Base-by-base conservation (phyloP, 2,113 vertebrate genomes). In the Hemibagrus wyckioides region DNA sequence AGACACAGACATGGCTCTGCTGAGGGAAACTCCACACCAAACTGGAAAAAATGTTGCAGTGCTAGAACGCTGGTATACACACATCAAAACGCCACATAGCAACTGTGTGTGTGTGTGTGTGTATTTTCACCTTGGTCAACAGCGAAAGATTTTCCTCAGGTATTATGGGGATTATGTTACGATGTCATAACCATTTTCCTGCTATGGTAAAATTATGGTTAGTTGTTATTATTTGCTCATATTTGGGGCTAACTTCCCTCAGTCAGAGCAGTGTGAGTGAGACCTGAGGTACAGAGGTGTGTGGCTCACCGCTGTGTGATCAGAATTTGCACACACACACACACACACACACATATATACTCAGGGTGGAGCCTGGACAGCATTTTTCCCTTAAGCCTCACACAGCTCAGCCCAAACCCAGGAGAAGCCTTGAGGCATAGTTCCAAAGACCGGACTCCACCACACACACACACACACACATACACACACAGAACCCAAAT, bases 271-370 rank as follows among this genome's bases (percentile, higher is more conserved):
- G 8, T 54, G 23, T 85, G 82, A 57, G 76, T 84, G 52, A 81
- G 90, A 67, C 41, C 84, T 92, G 92, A 92, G 90, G 59, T 88
- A 91, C 88, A 92, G 85, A 86, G 76, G 69, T 88, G 82, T 82
- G 86, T 73, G 86, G 88, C 80, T 88, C 69, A 88, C 85, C 89
- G 23, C 86, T 85, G 75, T 83, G 86, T 80, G 86, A 87, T 86
- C 71, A 87, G 80, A 88, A 76, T 83, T 71, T 69, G 83, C 48
- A 63, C 77, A 82, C 80, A 61, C 81, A 54, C 71, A 86, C 48
- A 86, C 81, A 81, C 82, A 44, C 65, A 82, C 44, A 75, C 59
- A 83, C 61, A 83, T 23, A 76, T 80, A 77, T 59, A 85, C 80
- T 73, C 52, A 84, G 67, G 75, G 44, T 83, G 71, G 57, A 83